Evolutionary conservation across 2,888 invertebrate species (phyloP), one percentile per base, ranked within the genome.

Genomic region (Hypena proboscidalis): DNA sequence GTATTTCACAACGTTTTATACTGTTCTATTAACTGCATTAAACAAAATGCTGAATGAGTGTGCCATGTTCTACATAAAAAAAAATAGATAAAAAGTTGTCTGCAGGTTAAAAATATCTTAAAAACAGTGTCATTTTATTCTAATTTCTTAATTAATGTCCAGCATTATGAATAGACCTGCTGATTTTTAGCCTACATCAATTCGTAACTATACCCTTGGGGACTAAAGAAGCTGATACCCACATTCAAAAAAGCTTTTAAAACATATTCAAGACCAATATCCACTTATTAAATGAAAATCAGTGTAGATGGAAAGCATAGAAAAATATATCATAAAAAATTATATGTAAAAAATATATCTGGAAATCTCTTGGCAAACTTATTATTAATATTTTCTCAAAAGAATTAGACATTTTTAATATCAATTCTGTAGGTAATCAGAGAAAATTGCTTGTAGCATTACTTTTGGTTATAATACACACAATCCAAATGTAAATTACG

Each of bases 141-240:
- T 50, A 59, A 60, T 25, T 41, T 20, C 53, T 56, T 64, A 51
- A 29, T 49, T 35, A 61, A 64, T 58, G 64, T 58, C 64, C 64
- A 58, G 64, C 64, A 64, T 65, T 56, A 51, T 38, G 14, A 47
- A 59, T 52, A 47, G 48, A 66, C 42, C 53, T 56, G 60, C 43
- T 48, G 58, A 66, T 46, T 58, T 54, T 52, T 42, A 61, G 27
- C 58, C 42, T 57, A 65, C 59, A 48, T 51, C 35, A 58, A 63
- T 47, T 47, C 32, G 6, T 36, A 49, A 43, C 30, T 49, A 37
- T 30, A 48, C 30, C 36, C 43, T 43, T 43, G 32, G 30, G 44
- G 22, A 31, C 29, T 27, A 22, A 44, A 32, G 32, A 32, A 47
- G 30, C 51, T 49, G 56, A 52, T 58, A 58, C 37, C 37, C 36